A percentile compares a stretch with the other conserved stretches of the same genome.
Evolutionary conservation across 2,888 invertebrate genomes (phyloP).

Genomic region (Cremastinae sp.): DNA sequence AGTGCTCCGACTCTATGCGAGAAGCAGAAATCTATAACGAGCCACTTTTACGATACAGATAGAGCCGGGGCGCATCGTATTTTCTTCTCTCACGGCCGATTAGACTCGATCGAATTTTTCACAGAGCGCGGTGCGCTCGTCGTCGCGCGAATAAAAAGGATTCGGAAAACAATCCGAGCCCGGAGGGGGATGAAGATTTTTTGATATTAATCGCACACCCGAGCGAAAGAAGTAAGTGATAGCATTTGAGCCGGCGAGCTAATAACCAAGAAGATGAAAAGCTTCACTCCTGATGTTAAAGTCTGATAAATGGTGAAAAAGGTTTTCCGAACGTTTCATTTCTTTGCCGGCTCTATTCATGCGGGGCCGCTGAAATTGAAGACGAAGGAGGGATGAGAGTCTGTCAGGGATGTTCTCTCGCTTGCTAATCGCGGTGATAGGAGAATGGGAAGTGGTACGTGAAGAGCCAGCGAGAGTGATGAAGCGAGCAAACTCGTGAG

Average conservation of each 20-base stretch:
- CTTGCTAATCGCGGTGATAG: conserved; percentile 34
- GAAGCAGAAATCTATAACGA: conserved; percentile 3
- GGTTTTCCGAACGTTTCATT: conserved; percentile 10
- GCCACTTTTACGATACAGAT: background rate
- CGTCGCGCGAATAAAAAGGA: too few species aligned
- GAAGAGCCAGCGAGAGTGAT: conserved; percentile 30
- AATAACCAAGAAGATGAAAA: too few species aligned
- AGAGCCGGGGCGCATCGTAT: too few species aligned
- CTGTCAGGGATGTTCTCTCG: conserved; percentile 4
- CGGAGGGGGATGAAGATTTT: too few species aligned
- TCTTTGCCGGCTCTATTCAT: background rate
- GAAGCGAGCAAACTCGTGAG: conserved; percentile 35
- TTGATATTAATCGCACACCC: too few species aligned
- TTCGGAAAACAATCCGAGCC: too few species aligned
- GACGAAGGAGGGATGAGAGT: background rate
- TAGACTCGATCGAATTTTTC: conserved; percentile 1
- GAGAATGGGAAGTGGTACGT: background rate
- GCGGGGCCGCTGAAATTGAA: background rate
- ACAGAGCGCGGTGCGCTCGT: too few species aligned
- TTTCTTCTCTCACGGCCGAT: background rate
- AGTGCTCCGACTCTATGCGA: conserved; percentile 5
- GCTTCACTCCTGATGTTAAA: too few species aligned
- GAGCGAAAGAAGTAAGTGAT: too few species aligned
- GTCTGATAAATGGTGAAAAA: too few species aligned
- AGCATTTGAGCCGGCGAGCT: too few species aligned